Percentiles rank a stretch among this genome's conserved stretches.
Conservation (phyloP, 2,797 vertebrate species). For the Heterohyrax brucei region DNA sequence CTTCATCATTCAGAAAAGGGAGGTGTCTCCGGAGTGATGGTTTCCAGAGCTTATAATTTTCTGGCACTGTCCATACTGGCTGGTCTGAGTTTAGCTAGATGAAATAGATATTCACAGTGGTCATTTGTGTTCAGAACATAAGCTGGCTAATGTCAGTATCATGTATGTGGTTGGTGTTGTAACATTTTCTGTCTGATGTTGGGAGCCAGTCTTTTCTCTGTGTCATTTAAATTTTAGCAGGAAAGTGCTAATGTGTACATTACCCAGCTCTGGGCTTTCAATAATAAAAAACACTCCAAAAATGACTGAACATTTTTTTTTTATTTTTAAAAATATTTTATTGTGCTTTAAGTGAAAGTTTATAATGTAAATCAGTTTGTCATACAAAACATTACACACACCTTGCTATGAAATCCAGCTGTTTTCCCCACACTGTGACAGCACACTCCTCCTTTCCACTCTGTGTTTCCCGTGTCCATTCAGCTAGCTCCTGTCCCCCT, state of each 20-base stretch:
- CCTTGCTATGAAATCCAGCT: no score
- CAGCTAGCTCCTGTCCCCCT: no score
- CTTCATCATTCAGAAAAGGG: constrained; percentile 64
- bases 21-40: constrained; percentile 54
- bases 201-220: constrained; percentile 60
- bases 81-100: constrained; percentile 53
- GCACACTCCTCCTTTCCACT: no score
- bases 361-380: no score
- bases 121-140: constrained; percentile 67
- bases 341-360: no score
- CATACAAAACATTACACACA: no score
- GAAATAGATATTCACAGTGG: constrained; percentile 37
- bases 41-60: constrained; percentile 71
- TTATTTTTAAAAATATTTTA: no score
- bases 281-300: constrained; percentile 59
- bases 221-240: constrained; percentile 68
- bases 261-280: constrained; percentile 51
- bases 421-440: no score
- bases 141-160: constrained; percentile 49
- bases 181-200: constrained; percentile 75
- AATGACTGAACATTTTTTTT: constrained; percentile 3
- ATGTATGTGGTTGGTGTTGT: constrained; percentile 69
- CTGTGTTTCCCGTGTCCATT: no score
- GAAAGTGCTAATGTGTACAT: constrained; percentile 64
- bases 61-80: constrained; percentile 36